Evolutionary conservation across 2,113 vertebrate genomes (phyloP), one percentile per base, ranked within the genome.

Genomic region (Solenodon paradoxus): DNA sequence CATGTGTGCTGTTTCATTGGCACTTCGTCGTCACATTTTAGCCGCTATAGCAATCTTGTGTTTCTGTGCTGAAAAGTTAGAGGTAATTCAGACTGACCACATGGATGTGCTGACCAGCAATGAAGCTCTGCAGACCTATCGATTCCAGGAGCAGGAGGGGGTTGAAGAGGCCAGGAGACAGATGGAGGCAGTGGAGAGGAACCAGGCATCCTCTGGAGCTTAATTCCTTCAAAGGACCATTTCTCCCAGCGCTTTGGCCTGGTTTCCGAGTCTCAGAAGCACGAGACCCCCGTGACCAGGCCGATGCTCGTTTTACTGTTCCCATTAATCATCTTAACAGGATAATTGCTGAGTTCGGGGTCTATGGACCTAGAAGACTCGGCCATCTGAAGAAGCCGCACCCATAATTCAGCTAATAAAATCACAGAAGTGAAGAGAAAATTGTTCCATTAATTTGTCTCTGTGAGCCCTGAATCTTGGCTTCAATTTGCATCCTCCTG

Each of bases 331-430:
- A 94, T 81, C 91, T 89, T 94, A 95, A 92, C 49, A 32, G 47
- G 87, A 38, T 97, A 96, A 97, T 93, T 94, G 93, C 96, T 66
- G 88, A 88, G 64, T 26, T 12, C 92, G 2, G 64, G 89, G 55
- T 90, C 90, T 28, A 32, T 26, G 68, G 96, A 90, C 90, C 71
- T 64, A 69, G 72, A 92, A 78, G 93, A 28, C 55, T 53, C 7
- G 0, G 35, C 55, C 83, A 59, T 81, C 79, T 97, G 96, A 95
- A 93, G 85, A 75, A 83, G 55, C 88, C 0, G 9, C 22, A 20
- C 88, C 90, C 92, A 51, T 93, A 66, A 95, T 81, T 88, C 92
- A 72, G 79, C 95, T 96, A 83, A 97, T 90, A 88, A 97, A 96
- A 90, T 68, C 90, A 92, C 42, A 57, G 84, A 55, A 57, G 88